Base-by-base conservation (phyloP, 2,888 invertebrate genomes). In the Nemotelus nigrinus region DNA sequence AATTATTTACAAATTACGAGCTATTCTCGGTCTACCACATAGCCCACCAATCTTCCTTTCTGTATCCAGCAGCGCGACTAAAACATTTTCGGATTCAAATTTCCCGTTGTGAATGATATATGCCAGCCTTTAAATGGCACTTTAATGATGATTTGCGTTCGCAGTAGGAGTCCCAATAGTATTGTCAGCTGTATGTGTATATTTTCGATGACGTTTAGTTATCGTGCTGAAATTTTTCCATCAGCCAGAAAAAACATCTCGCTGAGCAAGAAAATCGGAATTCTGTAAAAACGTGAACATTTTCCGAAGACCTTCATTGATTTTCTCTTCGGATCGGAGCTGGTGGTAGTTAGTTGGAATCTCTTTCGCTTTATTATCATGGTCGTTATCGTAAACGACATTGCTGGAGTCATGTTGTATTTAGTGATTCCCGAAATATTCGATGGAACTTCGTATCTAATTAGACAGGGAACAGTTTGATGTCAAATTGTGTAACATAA, bases 101-200 rank as follows among this genome's bases (percentile, higher is more conserved):
- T 70, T 70, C 70, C 70, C 70, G 55, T 8, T 55, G 70, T 74
- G 74, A 74, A 74, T 74, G 74, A 74, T 74, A 48, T 74, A 60
- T 60, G 60, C 74, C 74, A 74, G 74, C 60, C 74, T 74, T 63
- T 74, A 74, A 74, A 74, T 74, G 74, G 74, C 63, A 74, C 63
- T 74, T 74, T 63, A 74, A 60, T 74, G 74, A 74, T 74, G 63
- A 74, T 74, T 74, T 74, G 74, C 63, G 74, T 63, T 53, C 47
- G 63, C 74, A 60, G 63, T 48, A 39, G 74, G 74, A 74, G 74
- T 74, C 48, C 63, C 25, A 25, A 25, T 25, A 25, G 25, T 25
- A 25, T 25, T 25, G 25, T 25, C 25, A 25, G 25, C 25, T 25
- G 25, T 25, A 25, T 25, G 1, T 25, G 25, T 25, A 25, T 25